Base-by-base conservation (phyloP, 2,888 invertebrate species). In the Callinectes sapidus region DNA sequence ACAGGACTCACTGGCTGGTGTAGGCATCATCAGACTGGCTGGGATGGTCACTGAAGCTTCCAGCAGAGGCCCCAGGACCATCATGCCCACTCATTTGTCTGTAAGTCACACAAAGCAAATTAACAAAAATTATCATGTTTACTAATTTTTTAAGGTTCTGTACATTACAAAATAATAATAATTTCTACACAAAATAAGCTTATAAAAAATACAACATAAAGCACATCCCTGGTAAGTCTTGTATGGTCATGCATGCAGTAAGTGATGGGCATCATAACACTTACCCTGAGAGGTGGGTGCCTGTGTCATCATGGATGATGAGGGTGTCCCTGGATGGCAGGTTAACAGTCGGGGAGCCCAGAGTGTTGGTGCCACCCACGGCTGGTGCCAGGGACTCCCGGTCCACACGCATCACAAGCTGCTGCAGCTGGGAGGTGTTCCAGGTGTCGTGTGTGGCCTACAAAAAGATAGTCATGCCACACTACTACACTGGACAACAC, bases 381-480 rank as follows among this genome's bases (percentile, higher is more conserved):
- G 89, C 92, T 5, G 89, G 71, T 16, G 88, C 81, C 87, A 93
- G 28, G 10, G 91, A 48, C 54, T 93, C 92, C 28, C 90, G 90
- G 55, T 93, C 92, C 28, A 89, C 87, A 13, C 92, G 91, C 92
- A 93, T 93, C 48, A 93, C 92, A n/a, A 93, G 89, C 95, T 96
- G 91, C 96, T 95, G 94, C 95, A 96, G 96, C 93, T 95, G 94
- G 94, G 96, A 96, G 90, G 95, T 95, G 95, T 96, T 96, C 96
- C 96, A 96, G 1, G 96, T 96, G 95, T 97, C 97, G 95, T 97
- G 96, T 2, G 97, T 97, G 39, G 97, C 97, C 96, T 96, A 95
- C 39, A 95, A 35, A 42, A 16, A 61, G 23, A 16, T 61, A 61
- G 61, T 1, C 18, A 18, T 61, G 5, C 16, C 61, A 61, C 61